phyloP scores from a whole-genome alignment of 2,888 invertebrate genomes.

The Drosophila maculinotata region DNA sequence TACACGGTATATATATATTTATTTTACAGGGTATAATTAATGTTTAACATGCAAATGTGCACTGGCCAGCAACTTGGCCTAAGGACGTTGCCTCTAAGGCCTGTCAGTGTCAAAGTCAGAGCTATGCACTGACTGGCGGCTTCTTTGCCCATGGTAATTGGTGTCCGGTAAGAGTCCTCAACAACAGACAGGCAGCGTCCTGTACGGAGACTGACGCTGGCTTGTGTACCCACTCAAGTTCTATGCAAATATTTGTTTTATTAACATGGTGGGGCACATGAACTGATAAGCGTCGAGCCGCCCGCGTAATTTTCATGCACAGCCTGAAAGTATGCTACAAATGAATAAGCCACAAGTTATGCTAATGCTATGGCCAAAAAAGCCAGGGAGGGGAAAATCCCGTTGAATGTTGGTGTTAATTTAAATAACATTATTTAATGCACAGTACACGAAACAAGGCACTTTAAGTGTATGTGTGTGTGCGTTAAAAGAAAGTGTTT shows the following conservation, averaged over 20 bases:
- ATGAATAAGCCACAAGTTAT: conserved; percentile 53
- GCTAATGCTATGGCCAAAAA: conserved; percentile 52
- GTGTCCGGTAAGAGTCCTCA: conserved; percentile 24
- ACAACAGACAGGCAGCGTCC: conserved; percentile 28
- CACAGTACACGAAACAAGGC: conserved; percentile 64
- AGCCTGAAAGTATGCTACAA: conserved; percentile 62
- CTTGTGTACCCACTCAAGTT: conserved; percentile 47
- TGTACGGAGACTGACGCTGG: conserved; percentile 33
- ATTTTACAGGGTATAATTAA: conserved; percentile 29
- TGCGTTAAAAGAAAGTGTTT: conserved; percentile 73
- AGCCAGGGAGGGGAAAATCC: conserved; percentile 4
- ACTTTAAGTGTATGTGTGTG: conserved; percentile 17
- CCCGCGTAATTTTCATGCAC: conserved; percentile 40
- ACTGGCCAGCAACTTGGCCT: conserved; percentile 37
- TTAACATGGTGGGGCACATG: conserved; percentile 51
- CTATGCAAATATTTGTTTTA: conserved; percentile 72
- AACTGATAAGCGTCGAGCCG: conserved; percentile 39
- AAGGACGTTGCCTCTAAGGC: conserved; percentile 32
- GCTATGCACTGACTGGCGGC: conserved; percentile 37
- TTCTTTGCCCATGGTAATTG: conserved; percentile 39
- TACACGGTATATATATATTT: too few relatives aligned
- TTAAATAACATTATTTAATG: conserved; percentile 78
- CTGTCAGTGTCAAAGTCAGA: conserved; percentile 39
- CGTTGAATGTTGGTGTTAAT: conserved; percentile 66
- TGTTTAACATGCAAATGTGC: conserved; percentile 49